These are phyloP conservation scores for Dynastes hyllus DNA, from an alignment of 2,888 invertebrate species.

Conservation along the genomic window DNA sequence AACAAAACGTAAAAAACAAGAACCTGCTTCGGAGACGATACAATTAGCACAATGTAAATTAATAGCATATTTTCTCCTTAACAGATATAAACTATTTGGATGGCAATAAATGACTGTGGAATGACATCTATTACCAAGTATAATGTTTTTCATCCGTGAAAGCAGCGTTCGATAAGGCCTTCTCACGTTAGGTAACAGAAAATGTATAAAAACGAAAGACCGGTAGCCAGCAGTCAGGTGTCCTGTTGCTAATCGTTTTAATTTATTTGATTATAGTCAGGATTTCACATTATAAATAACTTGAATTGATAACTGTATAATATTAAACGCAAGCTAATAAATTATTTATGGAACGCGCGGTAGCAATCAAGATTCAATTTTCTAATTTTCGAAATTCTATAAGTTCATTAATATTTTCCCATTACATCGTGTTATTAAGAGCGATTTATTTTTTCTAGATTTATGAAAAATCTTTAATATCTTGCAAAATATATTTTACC, in stretches of 20 bases:
- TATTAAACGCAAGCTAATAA: slow-evolving; percentile 14
- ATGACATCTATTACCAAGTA: slow-evolving; percentile 47
- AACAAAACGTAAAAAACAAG: not conserved
- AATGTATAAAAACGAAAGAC: slow-evolving; percentile 52
- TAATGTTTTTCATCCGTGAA: slow-evolving; percentile 45
- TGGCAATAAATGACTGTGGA: slow-evolving; percentile 46
- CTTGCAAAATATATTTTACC: not conserved
- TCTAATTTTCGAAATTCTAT: slow-evolving; percentile 28
- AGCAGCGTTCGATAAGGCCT: slow-evolving; percentile 30
- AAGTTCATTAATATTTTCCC: not conserved
- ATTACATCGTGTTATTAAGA: not conserved
- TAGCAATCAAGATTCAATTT: slow-evolving; percentile 14
- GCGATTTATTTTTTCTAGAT: not conserved
- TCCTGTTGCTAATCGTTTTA: slow-evolving; percentile 56
- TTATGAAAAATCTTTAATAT: not conserved
- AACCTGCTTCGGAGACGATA: not conserved
- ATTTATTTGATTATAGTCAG: slow-evolving; percentile 52
- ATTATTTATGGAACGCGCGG: slow-evolving; percentile 28
- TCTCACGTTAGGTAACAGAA: slow-evolving; percentile 42
- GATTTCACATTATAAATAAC: slow-evolving; percentile 49
- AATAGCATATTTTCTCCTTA: slow-evolving; percentile 14
- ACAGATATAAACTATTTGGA: slow-evolving; percentile 40
- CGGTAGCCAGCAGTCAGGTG: slow-evolving; percentile 56
- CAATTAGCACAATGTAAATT: slow-evolving; percentile 29
- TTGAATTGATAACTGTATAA: slow-evolving; percentile 41